Percentiles rank a stretch among this genome's conserved stretches.
phyloP scores from a whole-genome alignment of 2,113 vertebrate genomes.

The Ginglymostoma cirratum region DNA sequence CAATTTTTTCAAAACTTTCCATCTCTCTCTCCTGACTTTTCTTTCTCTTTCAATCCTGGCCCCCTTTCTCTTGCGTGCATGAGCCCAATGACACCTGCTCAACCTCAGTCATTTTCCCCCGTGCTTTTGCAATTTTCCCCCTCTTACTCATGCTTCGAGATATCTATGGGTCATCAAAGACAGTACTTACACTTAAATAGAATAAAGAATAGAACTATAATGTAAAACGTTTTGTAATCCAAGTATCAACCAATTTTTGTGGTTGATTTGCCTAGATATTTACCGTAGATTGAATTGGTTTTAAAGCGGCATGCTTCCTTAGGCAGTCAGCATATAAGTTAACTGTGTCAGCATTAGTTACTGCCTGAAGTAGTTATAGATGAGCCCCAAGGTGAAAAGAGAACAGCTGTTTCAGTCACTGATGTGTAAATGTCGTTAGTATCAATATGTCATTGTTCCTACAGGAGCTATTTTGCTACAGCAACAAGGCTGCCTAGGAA shows the following conservation, averaged over 20 bases:
- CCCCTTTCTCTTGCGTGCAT: no score
- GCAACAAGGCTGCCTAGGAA: slow-evolving; percentile 58
- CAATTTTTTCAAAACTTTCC: background rate
- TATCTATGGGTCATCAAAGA: no score
- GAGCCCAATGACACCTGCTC: no score
- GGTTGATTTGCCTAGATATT: background rate
- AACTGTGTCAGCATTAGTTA: slow-evolving; percentile 48
- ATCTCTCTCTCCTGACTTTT: no score
- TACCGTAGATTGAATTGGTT: background rate
- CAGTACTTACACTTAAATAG: background rate
- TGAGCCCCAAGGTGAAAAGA: slow-evolving; percentile 42
- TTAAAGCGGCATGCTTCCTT: slow-evolving; percentile 39
- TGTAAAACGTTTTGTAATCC: background rate
- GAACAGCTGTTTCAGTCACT: slow-evolving; percentile 45
- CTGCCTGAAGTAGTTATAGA: slow-evolving; percentile 50
- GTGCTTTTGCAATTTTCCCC: no score
- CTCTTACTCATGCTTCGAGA: no score
- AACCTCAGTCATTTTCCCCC: no score
- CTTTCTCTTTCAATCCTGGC: no score
- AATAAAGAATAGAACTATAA: background rate
- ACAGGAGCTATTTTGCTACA: slow-evolving; percentile 74
- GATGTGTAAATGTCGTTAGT: slow-evolving; percentile 40
- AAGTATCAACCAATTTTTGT: background rate
- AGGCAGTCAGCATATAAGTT: slow-evolving; percentile 44
- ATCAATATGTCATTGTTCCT: slow-evolving; percentile 48